Conservation (phyloP, 2,888 invertebrate species). For the Pachydiplax longipennis region DNA sequence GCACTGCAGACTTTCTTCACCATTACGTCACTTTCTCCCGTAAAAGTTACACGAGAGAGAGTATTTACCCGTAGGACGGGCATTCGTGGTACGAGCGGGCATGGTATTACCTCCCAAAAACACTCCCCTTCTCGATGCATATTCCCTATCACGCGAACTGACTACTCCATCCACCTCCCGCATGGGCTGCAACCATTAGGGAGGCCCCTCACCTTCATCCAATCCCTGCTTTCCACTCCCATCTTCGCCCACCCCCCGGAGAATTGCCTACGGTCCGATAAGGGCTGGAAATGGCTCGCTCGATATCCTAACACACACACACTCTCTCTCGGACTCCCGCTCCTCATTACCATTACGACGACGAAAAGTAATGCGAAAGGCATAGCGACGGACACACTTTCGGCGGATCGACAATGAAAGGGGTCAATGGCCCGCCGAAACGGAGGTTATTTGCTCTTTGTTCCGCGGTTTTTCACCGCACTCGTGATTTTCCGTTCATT, state of each 20-base stretch:
- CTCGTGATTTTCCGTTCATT: no score
- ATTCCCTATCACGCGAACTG: constrained; percentile 13
- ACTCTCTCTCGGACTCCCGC: background rate
- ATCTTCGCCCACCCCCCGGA: background rate
- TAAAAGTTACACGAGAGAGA: background rate
- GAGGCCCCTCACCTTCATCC: background rate
- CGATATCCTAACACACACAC: constrained; percentile 10
- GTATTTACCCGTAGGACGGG: background rate
- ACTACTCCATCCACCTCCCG: background rate
- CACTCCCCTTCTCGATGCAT: background rate
- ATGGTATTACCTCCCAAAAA: background rate
- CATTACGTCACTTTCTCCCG: background rate
- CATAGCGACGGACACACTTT: background rate
- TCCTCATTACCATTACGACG: background rate
- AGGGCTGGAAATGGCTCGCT: constrained; percentile 34
- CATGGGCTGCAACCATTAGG: constrained; percentile 20
- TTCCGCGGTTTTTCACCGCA: no score
- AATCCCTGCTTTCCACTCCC: background rate
- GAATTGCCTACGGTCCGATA: constrained; percentile 31
- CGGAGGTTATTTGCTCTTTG: no score
- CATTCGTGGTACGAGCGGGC: background rate
- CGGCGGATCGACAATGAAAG: no score
- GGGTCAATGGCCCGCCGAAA: background rate
- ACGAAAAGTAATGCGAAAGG: background rate
- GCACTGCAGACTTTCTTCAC: no score